Evolutionary conservation across 1,140 invertebrate genomes (phyloP).

Genomic region (Drosophila takahashii): DNA sequence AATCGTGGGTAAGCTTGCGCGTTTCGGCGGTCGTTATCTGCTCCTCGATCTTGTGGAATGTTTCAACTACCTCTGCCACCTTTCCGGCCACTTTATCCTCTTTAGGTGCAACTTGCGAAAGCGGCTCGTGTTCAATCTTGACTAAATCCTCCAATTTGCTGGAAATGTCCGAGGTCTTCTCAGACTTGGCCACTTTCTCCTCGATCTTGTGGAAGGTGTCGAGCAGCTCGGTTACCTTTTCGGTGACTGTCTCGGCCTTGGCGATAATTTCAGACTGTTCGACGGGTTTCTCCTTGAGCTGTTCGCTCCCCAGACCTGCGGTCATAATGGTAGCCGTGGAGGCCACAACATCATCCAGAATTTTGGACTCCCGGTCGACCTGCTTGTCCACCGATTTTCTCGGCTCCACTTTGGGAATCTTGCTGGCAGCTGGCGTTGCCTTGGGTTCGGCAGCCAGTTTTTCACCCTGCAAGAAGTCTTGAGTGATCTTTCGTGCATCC

Average conservation of each 20-base stretch:
- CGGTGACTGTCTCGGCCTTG: constrained; percentile 62
- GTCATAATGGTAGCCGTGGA: constrained; percentile 67
- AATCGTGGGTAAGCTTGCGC: constrained; percentile 70
- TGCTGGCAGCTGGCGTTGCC: constrained; percentile 58
- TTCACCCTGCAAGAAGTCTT: constrained; percentile 71
- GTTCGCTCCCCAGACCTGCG: constrained; percentile 49
- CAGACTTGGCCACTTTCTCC: constrained; percentile 54
- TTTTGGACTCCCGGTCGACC: constrained; percentile 49
- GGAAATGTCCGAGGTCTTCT: constrained; percentile 44
- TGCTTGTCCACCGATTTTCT: constrained; percentile 62
- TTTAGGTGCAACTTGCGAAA: constrained; percentile 3
- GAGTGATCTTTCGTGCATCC: constrained; percentile 69
- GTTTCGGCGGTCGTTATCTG: constrained; percentile 52
- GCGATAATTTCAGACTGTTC: constrained; percentile 44
- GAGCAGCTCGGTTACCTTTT: constrained; percentile 62
- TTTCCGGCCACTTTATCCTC: constrained; percentile 63
- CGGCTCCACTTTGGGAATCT: constrained; percentile 72
- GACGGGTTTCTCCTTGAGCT: constrained; percentile 18
- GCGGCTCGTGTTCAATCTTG: background rate
- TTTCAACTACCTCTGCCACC: constrained; percentile 55
- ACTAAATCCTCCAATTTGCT: constrained; percentile 33
- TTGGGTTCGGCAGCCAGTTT: constrained; percentile 55
- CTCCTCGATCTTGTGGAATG: constrained; percentile 70
- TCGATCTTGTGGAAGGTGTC: constrained; percentile 72
- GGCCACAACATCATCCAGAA: constrained; percentile 58